Percentiles rank a stretch among this genome's conserved stretches.
phyloP scores from a whole-genome alignment of 2,797 vertebrate species.

The Tamandua tetradactyla region DNA sequence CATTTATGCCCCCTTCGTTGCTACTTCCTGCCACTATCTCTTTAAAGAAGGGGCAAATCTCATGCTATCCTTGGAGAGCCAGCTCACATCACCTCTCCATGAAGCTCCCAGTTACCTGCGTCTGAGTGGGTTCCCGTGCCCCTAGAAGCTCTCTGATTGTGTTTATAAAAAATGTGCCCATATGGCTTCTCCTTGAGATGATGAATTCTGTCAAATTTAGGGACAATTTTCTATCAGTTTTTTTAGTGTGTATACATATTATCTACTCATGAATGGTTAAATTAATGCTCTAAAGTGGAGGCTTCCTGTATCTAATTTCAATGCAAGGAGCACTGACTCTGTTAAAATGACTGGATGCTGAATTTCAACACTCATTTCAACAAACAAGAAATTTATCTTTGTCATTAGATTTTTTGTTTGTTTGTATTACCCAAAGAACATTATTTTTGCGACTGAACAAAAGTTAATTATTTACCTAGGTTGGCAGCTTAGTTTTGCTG shows the following conservation, averaged over 20 bases:
- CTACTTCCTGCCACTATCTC: background rate
- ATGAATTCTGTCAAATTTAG: background rate
- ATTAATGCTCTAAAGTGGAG: background rate
- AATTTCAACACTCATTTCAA: background rate
- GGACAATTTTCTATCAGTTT: background rate
- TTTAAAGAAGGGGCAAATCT: background rate
- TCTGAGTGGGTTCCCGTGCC: background rate
- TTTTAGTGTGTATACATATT: background rate
- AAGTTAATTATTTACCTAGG: background rate
- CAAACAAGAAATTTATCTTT: background rate
- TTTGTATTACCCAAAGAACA: background rate
- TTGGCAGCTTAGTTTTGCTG: background rate
- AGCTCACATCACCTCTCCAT: background rate
- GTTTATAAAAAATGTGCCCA: background rate
- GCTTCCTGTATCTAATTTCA: background rate
- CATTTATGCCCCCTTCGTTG: background rate
- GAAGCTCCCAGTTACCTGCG: background rate
- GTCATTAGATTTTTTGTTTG: background rate
- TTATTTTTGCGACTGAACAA: background rate
- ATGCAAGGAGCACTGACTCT: background rate
- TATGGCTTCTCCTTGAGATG: background rate
- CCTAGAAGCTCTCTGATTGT: background rate
- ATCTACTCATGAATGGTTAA: background rate
- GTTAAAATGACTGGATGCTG: constrained; percentile 13
- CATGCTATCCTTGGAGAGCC: background rate